Evolutionary conservation across 1,140 invertebrate species (phyloP), one percentile per base, ranked within the genome.

Genomic region (Wiebesia pumilae): DNA sequence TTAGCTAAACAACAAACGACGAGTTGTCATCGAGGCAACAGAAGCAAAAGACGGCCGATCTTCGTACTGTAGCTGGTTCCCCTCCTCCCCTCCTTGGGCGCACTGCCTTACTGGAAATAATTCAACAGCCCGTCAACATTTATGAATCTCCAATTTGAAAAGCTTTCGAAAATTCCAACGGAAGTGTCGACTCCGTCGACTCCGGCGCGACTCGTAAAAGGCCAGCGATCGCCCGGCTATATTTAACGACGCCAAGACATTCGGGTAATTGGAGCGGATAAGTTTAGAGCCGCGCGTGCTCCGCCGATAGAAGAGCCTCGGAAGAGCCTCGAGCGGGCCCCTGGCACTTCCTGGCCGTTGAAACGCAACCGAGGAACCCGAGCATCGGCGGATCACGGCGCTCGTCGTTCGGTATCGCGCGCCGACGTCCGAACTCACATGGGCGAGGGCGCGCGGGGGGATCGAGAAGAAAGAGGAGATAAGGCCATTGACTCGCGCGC

Each of bases 401-500:
- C n/a, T n/a, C n/a, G n/a, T n/a, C n/a, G n/a, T n/a, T n/a, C n/a
- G n/a, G n/a, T n/a, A n/a, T n/a, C n/a, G n/a, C n/a, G n/a, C n/a
- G n/a, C n/a, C n/a, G n/a, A n/a, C n/a, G n/a, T 47, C 6, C 51
- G 10, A 54, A 54, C 9, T 54, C 51, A 54, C 51, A 54, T 16
- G 51, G 1, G 51, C 12, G 43, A 12, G 4, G 27, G 3, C 30
- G 67, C 30, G 12, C 67, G 12, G 30, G 33, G 12, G 67, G 33
- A n/a, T 30, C 67, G 30, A 73, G 54, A 84, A 38, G 40, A n/a
- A 79, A 27, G 54, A 58, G 47, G 35, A 84, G 91, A 92, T 91
- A 91, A 91, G 91, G 91, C 89, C 91, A 89, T 91, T 91, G 90
- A 92, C 91, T 91, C 88, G 90, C 88, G 87, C 88, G 86, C 90